Evolutionary conservation across 2,797 vertebrate genomes (phyloP).

Genomic region (Leucoraja ocellata): DNA sequence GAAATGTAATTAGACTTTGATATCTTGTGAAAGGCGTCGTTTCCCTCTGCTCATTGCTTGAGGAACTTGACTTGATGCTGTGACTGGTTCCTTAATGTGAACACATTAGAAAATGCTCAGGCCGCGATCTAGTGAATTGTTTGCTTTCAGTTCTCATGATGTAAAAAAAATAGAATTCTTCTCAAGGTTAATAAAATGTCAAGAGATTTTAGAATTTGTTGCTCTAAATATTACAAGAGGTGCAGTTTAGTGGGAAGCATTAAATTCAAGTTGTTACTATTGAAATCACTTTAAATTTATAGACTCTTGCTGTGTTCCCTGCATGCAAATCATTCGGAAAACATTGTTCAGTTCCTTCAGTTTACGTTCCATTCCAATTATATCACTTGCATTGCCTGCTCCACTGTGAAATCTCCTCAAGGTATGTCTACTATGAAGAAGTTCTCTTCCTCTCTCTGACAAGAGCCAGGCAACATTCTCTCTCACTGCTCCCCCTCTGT

Average conservation of each 20-base stretch:
- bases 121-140: neutral
- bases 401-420: no score
- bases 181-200: neutral
- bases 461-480: no score
- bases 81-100: neutral
- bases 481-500: no score
- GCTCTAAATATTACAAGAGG: neutral
- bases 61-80: neutral
- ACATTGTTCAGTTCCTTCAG: neutral
- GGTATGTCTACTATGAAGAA: no score
- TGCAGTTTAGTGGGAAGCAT: neutral
- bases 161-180: neutral
- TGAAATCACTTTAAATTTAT: neutral
- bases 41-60: neutral
- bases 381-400: neutral
- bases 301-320: neutral
- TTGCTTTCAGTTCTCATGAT: neutral
- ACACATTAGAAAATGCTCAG: neutral
- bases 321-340: neutral
- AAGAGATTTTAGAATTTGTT: neutral
- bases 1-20: constrained; percentile 16
- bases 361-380: neutral
- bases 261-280: no score
- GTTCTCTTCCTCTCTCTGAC: no score
- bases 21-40: neutral